phyloP scores from a whole-genome alignment of 2,113 vertebrate species.

The Tor tambroides region DNA sequence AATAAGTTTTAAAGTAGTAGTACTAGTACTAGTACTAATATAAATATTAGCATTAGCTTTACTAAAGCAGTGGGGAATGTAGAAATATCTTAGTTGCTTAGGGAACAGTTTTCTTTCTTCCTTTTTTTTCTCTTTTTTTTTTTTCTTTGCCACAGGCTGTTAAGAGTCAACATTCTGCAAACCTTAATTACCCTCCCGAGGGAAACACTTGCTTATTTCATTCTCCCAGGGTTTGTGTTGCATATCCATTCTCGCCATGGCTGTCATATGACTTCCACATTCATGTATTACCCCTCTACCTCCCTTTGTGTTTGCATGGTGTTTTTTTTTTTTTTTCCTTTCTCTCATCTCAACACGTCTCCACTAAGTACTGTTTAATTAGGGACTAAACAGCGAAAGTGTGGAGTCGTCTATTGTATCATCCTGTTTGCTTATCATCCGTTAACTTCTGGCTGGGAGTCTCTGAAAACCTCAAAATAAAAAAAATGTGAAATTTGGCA shows the following conservation, averaged over 20 bases:
- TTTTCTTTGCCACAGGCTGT: conserved; percentile 17
- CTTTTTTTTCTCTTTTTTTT: not conserved
- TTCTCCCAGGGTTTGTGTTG: conserved; percentile 24
- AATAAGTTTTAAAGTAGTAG: not conserved
- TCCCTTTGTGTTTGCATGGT: not conserved
- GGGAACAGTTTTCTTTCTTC: not conserved
- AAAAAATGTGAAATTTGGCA: not conserved
- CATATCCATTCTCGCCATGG: not conserved
- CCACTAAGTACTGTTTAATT: not conserved
- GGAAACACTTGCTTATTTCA: conserved; percentile 20
- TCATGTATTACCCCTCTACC: not conserved
- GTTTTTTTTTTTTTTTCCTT: not conserved
- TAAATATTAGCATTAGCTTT: not conserved
- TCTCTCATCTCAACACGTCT: not conserved
- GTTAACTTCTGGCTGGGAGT: not conserved
- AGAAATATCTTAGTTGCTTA: not conserved
- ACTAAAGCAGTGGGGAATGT: not conserved
- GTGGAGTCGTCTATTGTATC: not conserved
- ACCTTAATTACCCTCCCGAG: conserved; percentile 44
- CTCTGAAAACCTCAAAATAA: not conserved
- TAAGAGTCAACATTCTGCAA: conserved; percentile 39
- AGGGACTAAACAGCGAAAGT: not conserved
- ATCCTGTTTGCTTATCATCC: not conserved
- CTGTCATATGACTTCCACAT: conserved; percentile 15
- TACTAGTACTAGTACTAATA: not conserved